Evolutionary conservation across 2,888 invertebrate genomes (phyloP).

Genomic region (Colletes collaris): DNA sequence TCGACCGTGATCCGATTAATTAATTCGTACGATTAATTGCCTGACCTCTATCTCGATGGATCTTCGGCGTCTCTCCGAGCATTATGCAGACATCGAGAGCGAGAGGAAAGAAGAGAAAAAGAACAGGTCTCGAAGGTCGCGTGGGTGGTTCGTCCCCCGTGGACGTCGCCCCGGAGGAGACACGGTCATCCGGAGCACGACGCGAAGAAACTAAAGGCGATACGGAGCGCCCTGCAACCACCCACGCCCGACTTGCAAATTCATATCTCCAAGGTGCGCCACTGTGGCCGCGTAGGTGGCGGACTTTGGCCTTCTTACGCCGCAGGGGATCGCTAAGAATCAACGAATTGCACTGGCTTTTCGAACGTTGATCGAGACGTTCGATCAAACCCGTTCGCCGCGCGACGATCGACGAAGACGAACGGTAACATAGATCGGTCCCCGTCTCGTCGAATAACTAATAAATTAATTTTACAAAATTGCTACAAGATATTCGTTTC

Average conservation of each 20-base stretch:
- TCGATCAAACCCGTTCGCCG: not conserved
- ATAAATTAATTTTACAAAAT: no score
- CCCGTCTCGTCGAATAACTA: no score
- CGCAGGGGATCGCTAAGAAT: conserved; percentile 17
- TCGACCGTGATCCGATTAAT: conserved; percentile 68
- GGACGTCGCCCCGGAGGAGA: conserved; percentile 23
- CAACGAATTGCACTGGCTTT: conserved; percentile 11
- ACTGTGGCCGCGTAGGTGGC: conserved; percentile 45
- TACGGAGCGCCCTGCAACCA: conserved; percentile 47
- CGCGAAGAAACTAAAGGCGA: conserved; percentile 41
- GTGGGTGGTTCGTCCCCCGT: conserved; percentile 70
- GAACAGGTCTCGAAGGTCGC: conserved; percentile 70
- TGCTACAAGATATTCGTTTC: no score
- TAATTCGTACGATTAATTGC: conserved; percentile 74
- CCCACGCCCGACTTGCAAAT: conserved; percentile 54
- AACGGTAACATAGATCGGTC: not conserved
- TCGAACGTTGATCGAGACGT: not conserved
- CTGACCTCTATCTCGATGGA: conserved; percentile 63
- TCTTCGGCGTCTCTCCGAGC: conserved; percentile 51
- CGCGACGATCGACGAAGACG: not conserved
- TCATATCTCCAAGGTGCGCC: conserved; percentile 50
- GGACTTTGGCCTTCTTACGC: conserved; percentile 23
- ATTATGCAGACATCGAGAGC: conserved; percentile 45
- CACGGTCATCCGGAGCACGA: conserved; percentile 59
- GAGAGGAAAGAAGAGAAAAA: conserved; percentile 66